These are phyloP conservation scores for Campoletis raptor DNA, from an alignment of 2,888 invertebrate species.

Conservation along the genomic window DNA sequence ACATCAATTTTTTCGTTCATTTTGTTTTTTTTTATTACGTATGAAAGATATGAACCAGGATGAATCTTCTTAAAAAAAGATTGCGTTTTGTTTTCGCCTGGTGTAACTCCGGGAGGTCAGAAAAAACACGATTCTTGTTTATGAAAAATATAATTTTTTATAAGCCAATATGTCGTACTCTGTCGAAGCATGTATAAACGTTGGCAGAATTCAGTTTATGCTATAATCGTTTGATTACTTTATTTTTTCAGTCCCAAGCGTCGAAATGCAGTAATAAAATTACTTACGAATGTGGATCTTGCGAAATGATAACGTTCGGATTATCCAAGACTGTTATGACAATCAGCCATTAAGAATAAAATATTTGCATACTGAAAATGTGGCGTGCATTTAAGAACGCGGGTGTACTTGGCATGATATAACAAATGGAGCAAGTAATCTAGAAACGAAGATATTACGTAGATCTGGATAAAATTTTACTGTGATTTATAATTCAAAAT, in stretches of 20 bases:
- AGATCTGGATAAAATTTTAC: no score
- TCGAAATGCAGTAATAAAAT: neutral
- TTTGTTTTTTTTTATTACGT: neutral
- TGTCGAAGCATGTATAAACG: constrained; percentile 5
- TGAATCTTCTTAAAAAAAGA: constrained; percentile 36
- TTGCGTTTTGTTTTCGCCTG: constrained; percentile 30
- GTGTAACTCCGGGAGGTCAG: constrained; percentile 59
- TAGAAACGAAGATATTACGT: neutral
- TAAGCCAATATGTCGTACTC: constrained; percentile 18
- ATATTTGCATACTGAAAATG: neutral
- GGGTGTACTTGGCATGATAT: neutral
- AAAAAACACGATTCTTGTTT: constrained; percentile 54
- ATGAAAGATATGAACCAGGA: constrained; percentile 44
- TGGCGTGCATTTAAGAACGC: neutral
- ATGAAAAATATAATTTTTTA: constrained; percentile 35
- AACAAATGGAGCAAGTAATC: neutral
- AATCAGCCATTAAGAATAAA: neutral
- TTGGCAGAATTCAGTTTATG: neutral
- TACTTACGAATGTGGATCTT: neutral
- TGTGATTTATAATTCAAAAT: no score
- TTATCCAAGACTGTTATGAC: neutral
- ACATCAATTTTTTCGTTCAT: constrained; percentile 41
- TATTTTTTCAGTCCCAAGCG: neutral
- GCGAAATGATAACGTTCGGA: neutral
- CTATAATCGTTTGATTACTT: neutral